Evolutionary conservation across 2,888 invertebrate genomes (phyloP).

Genomic region (Pegoplata infirma): DNA sequence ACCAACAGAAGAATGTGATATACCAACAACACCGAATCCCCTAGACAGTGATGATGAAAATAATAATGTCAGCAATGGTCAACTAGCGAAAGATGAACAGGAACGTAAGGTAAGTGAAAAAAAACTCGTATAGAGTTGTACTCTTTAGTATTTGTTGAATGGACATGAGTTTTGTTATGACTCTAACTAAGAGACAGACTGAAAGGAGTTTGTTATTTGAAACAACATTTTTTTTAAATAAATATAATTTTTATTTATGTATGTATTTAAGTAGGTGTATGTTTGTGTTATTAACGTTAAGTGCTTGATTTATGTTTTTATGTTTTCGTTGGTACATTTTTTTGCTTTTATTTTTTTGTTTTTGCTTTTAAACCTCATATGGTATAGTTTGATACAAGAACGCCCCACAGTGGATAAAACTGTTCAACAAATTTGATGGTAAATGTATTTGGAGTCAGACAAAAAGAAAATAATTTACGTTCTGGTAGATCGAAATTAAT

Average conservation of each 20-base stretch:
- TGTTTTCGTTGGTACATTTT: constrained; percentile 9
- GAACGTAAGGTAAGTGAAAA: constrained; percentile 68
- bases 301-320: constrained; percentile 43
- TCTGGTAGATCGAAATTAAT: no score
- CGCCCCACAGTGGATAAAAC: no score
- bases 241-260: not conserved
- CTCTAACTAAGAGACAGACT: not conserved
- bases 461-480: no score
- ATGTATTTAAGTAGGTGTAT: not conserved
- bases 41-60: constrained; percentile 78
- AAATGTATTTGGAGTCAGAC: no score
- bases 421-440: no score
- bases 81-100: constrained; percentile 68
- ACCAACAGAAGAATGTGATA: constrained; percentile 92
- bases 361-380: no score
- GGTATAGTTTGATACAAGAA: no score
- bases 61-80: constrained; percentile 66
- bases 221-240: not conserved
- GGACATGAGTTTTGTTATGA: constrained; percentile 6
- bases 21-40: constrained; percentile 86
- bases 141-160: not conserved
- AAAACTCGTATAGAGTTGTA: not conserved
- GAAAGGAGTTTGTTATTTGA: not conserved
- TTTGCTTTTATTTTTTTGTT: no score
- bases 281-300: constrained; percentile 20